phyloP scores from a whole-genome alignment of 2,888 invertebrate genomes.

The Caradrina clavipalpis region DNA sequence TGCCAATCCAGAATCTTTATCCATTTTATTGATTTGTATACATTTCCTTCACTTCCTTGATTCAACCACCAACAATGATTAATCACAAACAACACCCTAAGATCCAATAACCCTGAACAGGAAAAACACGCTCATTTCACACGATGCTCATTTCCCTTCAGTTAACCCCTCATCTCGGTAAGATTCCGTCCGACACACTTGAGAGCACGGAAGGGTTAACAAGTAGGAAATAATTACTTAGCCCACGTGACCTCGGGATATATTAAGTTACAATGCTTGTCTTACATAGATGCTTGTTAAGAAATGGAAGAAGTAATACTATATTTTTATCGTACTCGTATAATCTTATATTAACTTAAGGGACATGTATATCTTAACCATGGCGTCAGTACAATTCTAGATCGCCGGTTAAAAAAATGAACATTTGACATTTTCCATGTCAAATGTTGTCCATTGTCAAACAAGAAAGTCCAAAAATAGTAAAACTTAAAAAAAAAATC shows the following conservation, averaged over 20 bases:
- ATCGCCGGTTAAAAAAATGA: no score
- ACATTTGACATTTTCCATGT: no score
- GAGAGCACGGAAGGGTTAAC: constrained; percentile 37
- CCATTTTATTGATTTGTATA: no score
- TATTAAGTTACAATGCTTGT: constrained; percentile 12
- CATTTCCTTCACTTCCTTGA: no score
- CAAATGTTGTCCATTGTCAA: no score
- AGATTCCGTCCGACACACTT: constrained; percentile 32
- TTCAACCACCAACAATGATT: not conserved
- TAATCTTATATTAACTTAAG: no score
- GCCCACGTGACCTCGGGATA: constrained; percentile 6
- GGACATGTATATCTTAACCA: no score
- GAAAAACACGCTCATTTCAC: constrained; percentile 29
- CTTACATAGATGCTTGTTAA: not conserved
- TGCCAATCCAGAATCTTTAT: no score
- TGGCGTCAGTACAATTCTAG: no score
- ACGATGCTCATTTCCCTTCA: constrained; percentile 25
- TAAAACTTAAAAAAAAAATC: no score
- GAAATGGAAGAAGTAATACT: not conserved
- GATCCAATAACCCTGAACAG: not conserved
- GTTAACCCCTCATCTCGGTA: constrained; percentile 38
- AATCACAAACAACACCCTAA: constrained; percentile 4
- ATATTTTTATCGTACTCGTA: not conserved
- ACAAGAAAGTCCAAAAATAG: no score
- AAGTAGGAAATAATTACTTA: constrained; percentile 44